These are phyloP conservation scores for Hirtodrosophila confusa DNA, from an alignment of 2,888 invertebrate genomes.

Conservation along the genomic window DNA sequence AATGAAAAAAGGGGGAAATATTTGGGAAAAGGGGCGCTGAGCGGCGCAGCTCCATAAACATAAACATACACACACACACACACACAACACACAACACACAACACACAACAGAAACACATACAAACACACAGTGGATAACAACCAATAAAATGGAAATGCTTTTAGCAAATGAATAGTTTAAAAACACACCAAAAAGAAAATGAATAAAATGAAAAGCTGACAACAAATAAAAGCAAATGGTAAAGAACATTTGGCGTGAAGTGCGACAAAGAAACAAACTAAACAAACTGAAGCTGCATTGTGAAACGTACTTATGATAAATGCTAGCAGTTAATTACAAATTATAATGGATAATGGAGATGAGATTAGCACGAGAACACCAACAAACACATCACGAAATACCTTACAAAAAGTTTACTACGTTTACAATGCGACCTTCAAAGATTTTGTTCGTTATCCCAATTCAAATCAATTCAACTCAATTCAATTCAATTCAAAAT, in stretches of 20 bases:
- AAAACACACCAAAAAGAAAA: conserved; percentile 27
- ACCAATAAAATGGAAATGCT: conserved; percentile 46
- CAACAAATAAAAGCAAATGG: conserved; percentile 21
- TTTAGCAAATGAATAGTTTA: conserved; percentile 65
- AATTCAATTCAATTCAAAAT: conserved; percentile 1
- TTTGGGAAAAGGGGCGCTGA: conserved; percentile 25
- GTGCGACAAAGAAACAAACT: conserved; percentile 30
- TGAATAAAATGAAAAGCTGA: conserved; percentile 18
- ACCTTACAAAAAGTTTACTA: conserved; percentile 7
- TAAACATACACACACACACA: conserved; percentile 16
- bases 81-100: conserved; percentile 20
- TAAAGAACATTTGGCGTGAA: conserved; percentile 30
- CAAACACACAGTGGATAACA: no score
- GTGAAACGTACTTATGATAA: conserved; percentile 78
- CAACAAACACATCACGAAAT: conserved; percentile 16
- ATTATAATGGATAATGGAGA: conserved; percentile 32
- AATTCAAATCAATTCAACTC: conserved; percentile 1
- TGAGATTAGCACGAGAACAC: conserved; percentile 45
- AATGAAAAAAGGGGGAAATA: conserved; percentile 16
- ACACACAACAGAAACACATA: conserved; percentile 7
- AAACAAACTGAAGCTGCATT: conserved; percentile 67
- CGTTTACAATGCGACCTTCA: conserved; percentile 12
- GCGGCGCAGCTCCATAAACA: conserved; percentile 30
- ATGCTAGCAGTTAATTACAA: conserved; percentile 65
- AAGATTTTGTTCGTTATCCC: conserved; percentile 17